Evolutionary conservation across 2,113 vertebrate genomes (phyloP), one percentile per base, ranked within the genome.

Genomic region (Cheirogaleus medius): DNA sequence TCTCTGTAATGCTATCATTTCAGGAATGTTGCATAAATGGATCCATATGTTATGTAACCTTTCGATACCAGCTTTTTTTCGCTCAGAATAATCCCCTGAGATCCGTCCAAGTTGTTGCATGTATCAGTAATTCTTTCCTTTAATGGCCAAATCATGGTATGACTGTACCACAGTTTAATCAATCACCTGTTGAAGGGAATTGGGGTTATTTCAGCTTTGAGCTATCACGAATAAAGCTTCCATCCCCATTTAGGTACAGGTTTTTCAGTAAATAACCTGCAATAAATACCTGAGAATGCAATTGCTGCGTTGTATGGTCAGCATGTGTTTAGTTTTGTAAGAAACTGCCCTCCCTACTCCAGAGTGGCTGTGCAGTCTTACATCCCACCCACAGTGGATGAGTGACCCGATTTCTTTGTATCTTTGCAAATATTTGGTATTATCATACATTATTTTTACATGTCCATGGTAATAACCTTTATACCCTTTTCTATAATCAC

Each of bases 351-450:
- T 29, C 9, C 39, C 5, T 18, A 14, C 37, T 47, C 12, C 9
- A 42, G 49, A 49, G 6, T 12, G 29, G 25, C 47, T 27, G 6
- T 15, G 15, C 8, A 13, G 14, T 52, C 39, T 52, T 37, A 1
- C 8, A 32, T 25, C 14, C 6, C 8, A 8, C 11, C n/a, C 13
- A 2, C 3, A 18, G 29, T 32, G 8, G 39, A 29, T 27, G 10
- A 64, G 2, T 29, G 44, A 44, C 17, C 21, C 54, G 1, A 2
- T 34, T 87, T 42, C 39, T 44, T 21, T 58, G 8, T 34, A 37
- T 93, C 63, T 44, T 95, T 42, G 63, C 20, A 44, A 80, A 6
- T 10, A 20, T 52, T 60, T 44, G 54, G 18, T 58, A 42, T 78
- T 63, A 69, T 49, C 8, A 8, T 56, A 66, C 27, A 37, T 64